Evolutionary conservation across 2,888 invertebrate species (phyloP), one percentile per base, ranked within the genome.

Genomic region (Acleris sparsana): DNA sequence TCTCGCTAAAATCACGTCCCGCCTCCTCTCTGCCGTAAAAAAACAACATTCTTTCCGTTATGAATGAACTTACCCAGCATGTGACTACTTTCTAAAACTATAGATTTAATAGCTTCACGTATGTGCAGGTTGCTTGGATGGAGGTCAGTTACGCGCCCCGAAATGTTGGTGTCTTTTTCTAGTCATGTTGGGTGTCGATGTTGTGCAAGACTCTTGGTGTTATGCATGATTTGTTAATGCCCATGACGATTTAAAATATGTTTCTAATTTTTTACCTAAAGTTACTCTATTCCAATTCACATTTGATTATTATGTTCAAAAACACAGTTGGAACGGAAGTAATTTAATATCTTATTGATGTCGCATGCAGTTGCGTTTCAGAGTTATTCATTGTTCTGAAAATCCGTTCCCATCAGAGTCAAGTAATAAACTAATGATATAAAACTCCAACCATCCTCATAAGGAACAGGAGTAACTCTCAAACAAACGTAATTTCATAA

Each of bases 61-160:
- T 55, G 33, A 33, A 48, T 55, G 33, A 33, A 22, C 33, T 62
- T 49, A 56, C 56, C 56, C n/a, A 44, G 64, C 60, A 59, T 69
- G 61, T 58, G 49, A 53, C 52, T 22, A 65, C 62, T 67, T 63
- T 49, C 11, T 20, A 25, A 68, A 53, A 39, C 29, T 43, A 39
- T 65, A 70, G 53, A 70, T 73, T 82, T 75, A 85, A 82, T 73
- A 75, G 76, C 85, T 90, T 86, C 80, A 82, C 73, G 63, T 83
- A 82, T 85, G 80, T 77, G 87, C 93, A 94, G 94, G 93, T 94
- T 87, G 94, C 94, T 89, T 94, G 94, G 94, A 94, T 92, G 85
- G 93, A 94, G 94, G 94, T 94, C 87, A 94, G 94, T 94, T 79
- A 71, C 70, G 73, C 69, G 73, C 71, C 71, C 70, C 74, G 72